phyloP scores from a whole-genome alignment of 2,113 vertebrate species.

The Laticauda laticaudata region DNA sequence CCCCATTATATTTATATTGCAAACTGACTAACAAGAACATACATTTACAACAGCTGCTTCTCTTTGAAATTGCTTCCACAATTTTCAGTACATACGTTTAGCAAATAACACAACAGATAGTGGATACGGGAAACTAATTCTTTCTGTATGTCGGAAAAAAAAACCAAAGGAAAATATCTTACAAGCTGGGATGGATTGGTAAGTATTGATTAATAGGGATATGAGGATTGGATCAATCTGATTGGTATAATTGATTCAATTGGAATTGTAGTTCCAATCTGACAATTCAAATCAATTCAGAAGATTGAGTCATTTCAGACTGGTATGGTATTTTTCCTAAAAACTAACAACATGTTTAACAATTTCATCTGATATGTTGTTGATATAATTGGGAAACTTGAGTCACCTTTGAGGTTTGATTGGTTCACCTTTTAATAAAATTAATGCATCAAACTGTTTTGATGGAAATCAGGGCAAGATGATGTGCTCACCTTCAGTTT shows the following conservation, averaged over 20 bases:
- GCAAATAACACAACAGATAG: conserved; percentile 30
- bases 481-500: background rate
- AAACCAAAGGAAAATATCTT: background rate
- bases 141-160: background rate
- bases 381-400: background rate
- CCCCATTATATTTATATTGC: conserved; percentile 25
- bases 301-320: background rate
- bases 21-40: conserved; percentile 49
- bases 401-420: background rate
- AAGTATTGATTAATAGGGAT: background rate
- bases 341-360: background rate
- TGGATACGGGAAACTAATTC: conserved; percentile 31
- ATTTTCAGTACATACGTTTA: conserved; percentile 42
- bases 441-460: background rate
- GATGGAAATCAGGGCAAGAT: background rate
- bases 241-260: background rate
- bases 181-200: background rate
- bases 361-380: background rate
- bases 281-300: background rate
- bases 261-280: background rate
- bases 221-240: background rate
- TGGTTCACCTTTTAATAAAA: background rate
- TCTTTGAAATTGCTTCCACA: conserved; percentile 42
- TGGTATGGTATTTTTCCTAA: background rate
- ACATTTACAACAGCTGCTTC: conserved; percentile 36